Base-by-base conservation (phyloP, 2,797 vertebrate genomes). In the Mus spretus region DNA sequence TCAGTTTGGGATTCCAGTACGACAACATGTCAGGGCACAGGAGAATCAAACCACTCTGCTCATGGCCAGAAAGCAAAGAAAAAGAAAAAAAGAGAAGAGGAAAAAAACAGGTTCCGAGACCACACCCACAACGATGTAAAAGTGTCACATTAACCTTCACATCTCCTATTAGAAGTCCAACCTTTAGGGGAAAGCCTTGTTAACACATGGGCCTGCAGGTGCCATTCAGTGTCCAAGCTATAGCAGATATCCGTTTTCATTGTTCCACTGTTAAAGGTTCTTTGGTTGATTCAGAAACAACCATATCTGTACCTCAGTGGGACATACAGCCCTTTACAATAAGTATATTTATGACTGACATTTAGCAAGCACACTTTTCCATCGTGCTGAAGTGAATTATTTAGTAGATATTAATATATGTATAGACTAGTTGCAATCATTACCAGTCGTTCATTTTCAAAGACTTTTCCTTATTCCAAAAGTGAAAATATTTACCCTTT, bases 321-420 rank as follows among this genome's bases (percentile, higher is more conserved):
- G 67, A 47, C 67, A 81, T 12, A 78, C 3, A 63, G 24, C 14
- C 37, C 91, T 79, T 92, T 34, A 14, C 79, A 70, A 85, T 53
- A 81, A 70, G 81, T 53, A 78, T 82, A 57, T 86, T 95, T 89
- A 17, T 50, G 78, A 70, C 37, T 67, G 50, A 83, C 34, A 61
- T 37, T 59, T 40, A 90, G 67, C n/a, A 92, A 53, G 74, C 28
- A 74, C 55, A 61, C 14, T 10, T n/a, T 94, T 19, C 37, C 9
- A 70, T 57, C 26, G 72, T 84, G 31, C 61, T 40, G 44, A 87
- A 80, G 50, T 77, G 11, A 14, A 77, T 44, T 57, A 65, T 57
- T 90, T 40, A 47, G n/a, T 80, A 34, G 1, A 63, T 61, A 65
- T 92, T 70, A 70, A 6, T 88, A 12, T 40, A 90, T 67, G 79